Conservation (phyloP, 2,888 invertebrate species). For the Agonum fuliginosum region DNA sequence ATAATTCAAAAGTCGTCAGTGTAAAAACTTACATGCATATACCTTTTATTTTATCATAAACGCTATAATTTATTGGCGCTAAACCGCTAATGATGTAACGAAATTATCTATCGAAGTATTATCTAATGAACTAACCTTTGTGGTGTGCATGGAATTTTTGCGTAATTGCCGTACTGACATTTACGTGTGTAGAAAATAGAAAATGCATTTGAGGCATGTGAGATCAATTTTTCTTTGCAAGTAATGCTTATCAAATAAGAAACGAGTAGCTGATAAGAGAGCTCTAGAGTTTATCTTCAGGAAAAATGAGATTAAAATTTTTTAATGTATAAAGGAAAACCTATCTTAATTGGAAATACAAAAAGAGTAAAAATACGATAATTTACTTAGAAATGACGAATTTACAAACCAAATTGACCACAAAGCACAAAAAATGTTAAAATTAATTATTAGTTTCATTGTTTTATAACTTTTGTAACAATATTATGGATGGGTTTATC, state of each 20-base stretch:
- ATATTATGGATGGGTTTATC: too few relatives aligned
- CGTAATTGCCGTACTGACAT: not conserved
- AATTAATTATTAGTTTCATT: too few relatives aligned
- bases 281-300: not conserved
- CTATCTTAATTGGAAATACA: too few relatives aligned
- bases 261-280: too few relatives aligned
- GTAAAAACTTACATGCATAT: not conserved
- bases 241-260: too few relatives aligned
- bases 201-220: not conserved
- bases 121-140: not conserved
- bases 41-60: too few relatives aligned
- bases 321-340: not conserved
- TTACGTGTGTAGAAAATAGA: not conserved
- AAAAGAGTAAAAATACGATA: too few relatives aligned
- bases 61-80: too few relatives aligned
- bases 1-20: not conserved
- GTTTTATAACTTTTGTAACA: too few relatives aligned
- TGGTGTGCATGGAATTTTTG: not conserved
- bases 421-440: too few relatives aligned
- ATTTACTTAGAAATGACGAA: not conserved
- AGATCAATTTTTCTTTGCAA: not conserved
- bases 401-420: too few relatives aligned
- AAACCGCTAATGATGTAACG: not conserved
- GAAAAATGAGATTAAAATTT: not conserved
- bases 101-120: not conserved